Evolutionary conservation across 2,797 vertebrate species (phyloP).

Genomic region (Pseudotriccus pelzelni): DNA sequence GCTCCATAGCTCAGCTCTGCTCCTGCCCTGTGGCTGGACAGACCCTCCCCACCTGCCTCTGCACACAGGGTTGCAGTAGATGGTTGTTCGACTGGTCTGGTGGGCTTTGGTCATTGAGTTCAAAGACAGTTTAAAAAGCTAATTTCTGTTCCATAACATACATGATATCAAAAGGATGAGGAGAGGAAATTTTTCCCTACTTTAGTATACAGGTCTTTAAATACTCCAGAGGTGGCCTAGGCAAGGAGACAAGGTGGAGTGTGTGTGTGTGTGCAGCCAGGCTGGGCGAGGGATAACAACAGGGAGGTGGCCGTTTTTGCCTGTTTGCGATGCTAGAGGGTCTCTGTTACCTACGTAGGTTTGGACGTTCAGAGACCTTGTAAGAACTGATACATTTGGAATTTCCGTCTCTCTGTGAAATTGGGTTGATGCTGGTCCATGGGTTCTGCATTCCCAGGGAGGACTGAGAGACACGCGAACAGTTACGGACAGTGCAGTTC

Average conservation of each 20-base stretch:
- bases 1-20: neutral
- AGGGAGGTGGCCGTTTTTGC: neutral
- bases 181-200: neutral
- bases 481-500: accelerated
- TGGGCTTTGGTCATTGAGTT: neutral
- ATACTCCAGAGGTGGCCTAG: neutral
- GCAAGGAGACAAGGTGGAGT: neutral
- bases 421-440: neutral
- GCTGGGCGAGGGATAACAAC: neutral
- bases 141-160: neutral
- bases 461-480: neutral
- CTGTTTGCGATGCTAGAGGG: accelerated
- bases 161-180: neutral
- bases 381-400: neutral
- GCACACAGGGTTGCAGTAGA: accelerated
- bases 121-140: neutral
- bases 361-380: neutral
- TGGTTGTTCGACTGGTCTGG: neutral
- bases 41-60: neutral
- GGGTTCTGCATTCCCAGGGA: neutral
- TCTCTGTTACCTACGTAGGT: neutral
- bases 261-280: neutral
- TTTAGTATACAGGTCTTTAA: neutral
- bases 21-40: neutral
- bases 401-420: neutral